Percentiles rank a stretch among this genome's conserved stretches.
These are phyloP conservation scores for Xiphorhynchus elegans DNA, from an alignment of 2,113 vertebrate genomes.

Conservation along the genomic window DNA sequence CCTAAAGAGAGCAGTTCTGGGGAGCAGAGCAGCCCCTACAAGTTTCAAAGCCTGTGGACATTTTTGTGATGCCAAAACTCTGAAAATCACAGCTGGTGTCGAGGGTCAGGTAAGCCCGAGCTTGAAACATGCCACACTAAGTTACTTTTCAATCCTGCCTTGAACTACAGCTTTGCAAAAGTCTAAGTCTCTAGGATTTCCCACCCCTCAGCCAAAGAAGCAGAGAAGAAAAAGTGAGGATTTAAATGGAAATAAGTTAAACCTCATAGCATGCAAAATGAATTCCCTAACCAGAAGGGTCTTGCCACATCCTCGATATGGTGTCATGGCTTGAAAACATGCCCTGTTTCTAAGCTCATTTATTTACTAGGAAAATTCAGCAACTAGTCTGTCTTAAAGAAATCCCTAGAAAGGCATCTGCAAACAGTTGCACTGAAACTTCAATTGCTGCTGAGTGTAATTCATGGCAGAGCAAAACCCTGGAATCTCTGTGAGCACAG, in stretches of 20 bases:
- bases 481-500: conserved; percentile 33
- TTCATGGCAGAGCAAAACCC: conserved; percentile 52
- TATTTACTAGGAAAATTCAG: conserved; percentile 38
- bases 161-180: neutral
- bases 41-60: neutral
- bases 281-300: conserved; percentile 45
- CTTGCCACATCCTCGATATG: conserved; percentile 37
- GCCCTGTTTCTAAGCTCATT: conserved; percentile 40
- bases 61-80: neutral
- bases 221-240: conserved; percentile 18
- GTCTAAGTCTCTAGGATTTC: neutral
- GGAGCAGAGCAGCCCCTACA: neutral
- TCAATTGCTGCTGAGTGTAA: conserved; percentile 33
- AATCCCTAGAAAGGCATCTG: conserved; percentile 55
- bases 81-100: neutral
- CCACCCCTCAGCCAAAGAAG: neutral
- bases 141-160: neutral
- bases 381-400: neutral
- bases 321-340: conserved; percentile 49
- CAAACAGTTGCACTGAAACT: conserved; percentile 62
- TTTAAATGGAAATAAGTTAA: conserved; percentile 63
- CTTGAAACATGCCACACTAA: neutral
- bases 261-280: conserved; percentile 38
- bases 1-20: neutral
- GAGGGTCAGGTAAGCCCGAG: neutral